Evolutionary conservation across 2,888 invertebrate genomes (phyloP), one percentile per base, ranked within the genome.

Genomic region (Eupithecia pulchellata): DNA sequence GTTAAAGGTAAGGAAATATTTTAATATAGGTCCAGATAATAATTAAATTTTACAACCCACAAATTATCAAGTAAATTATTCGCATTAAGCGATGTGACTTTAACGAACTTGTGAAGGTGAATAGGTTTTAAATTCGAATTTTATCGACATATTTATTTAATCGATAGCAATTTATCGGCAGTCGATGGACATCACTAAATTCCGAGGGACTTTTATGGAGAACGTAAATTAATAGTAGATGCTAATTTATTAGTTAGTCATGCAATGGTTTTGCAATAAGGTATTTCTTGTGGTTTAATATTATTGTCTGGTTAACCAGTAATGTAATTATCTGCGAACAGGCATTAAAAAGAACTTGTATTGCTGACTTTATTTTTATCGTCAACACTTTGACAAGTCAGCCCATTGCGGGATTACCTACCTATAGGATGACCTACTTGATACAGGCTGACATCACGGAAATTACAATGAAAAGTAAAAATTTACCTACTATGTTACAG

Each of bases 1-100:
- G 20, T 52, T 52, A 25, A 52, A 52, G 25, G 25, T 25, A 52
- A 52, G 20, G 29, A 57, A 57, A 57, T 57, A 57, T 57, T 29
- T 57, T 57, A 30, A 60, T 30, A n/a, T 32, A n/a, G 27, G 29
- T 57, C 57, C 29, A 60, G 29, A 9, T 4, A 29, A 32, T 30
- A 58, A 32, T 32, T 11, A 60, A 60, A 60, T 60, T 62, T 62
- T 39, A 62, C 62, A 62, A 62, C 36, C 60, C 17, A 57, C 29
- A 27, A 57, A 57, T 57, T 32, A 60, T 8, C n/a, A 32, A 60
- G 32, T 60, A 29, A 57, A 27, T 57, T 87, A 89, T 90, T 90
- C 87, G 86, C 88, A 89, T 89, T 90, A 87, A 90, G 11, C 86
- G 85, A 84, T 80, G 82, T 79, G 87, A 77, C 85, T 90, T 47